Conservation (phyloP, 2,888 invertebrate genomes). For the Galerucella calmariensis region DNA sequence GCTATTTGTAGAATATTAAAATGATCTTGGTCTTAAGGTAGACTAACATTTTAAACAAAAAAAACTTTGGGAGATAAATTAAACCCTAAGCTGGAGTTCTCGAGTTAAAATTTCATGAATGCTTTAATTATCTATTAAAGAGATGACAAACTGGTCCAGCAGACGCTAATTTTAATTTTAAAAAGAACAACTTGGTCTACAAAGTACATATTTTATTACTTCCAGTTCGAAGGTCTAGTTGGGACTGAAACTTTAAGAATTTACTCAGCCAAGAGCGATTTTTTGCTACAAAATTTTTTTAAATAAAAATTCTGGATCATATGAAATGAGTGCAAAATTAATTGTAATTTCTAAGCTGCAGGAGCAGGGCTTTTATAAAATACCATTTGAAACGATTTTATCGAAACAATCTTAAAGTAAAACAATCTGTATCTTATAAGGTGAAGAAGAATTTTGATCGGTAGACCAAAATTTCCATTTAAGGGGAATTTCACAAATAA, state of each 20-base stretch:
- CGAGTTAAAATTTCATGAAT: slow-evolving; percentile 6
- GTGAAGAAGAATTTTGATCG: too few relatives aligned
- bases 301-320: background rate
- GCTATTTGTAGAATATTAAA: background rate
- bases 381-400: too few relatives aligned
- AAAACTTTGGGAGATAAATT: background rate
- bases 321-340: too few relatives aligned
- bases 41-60: background rate
- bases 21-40: background rate
- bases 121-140: slow-evolving; percentile 17
- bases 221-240: background rate
- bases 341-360: too few relatives aligned
- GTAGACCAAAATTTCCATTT: too few relatives aligned
- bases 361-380: too few relatives aligned
- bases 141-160: slow-evolving; percentile 7
- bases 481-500: too few relatives aligned
- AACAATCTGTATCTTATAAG: too few relatives aligned
- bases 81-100: background rate
- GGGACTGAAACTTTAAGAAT: background rate
- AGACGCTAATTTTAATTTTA: slow-evolving; percentile 14
- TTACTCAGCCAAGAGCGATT: background rate
- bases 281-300: background rate
- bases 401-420: too few relatives aligned
- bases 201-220: slow-evolving; percentile 11
- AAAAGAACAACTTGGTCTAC: background rate